A percentile compares a stretch with the other conserved stretches of the same genome.
Evolutionary conservation across 2,888 invertebrate genomes (phyloP).

Genomic region (Rhorus exstirpatorius): DNA sequence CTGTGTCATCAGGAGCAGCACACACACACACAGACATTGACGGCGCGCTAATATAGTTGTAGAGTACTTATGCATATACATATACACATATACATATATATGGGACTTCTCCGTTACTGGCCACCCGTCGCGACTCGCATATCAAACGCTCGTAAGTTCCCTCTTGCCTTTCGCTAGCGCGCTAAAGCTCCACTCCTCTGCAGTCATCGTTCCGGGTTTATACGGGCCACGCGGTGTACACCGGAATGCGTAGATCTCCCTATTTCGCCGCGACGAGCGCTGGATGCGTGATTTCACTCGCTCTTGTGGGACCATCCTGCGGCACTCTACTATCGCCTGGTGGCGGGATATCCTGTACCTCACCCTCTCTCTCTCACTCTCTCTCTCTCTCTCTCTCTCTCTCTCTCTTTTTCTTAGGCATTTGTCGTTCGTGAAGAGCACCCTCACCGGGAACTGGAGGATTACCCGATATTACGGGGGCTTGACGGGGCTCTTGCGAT

Average conservation of each 20-base stretch:
- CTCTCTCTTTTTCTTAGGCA: constrained; percentile 66
- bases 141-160: constrained; percentile 78
- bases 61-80: not conserved
- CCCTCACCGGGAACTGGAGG: constrained; percentile 73
- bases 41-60: not conserved
- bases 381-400: constrained; percentile 69
- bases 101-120: constrained; percentile 59
- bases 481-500: constrained; percentile 75
- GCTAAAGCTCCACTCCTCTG: constrained; percentile 26
- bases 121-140: constrained; percentile 80
- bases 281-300: constrained; percentile 27
- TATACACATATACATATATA: constrained; percentile 9
- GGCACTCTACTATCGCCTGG: constrained; percentile 14
- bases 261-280: constrained; percentile 37
- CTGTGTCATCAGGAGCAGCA: constrained; percentile 34
- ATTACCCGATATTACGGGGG: constrained; percentile 83
- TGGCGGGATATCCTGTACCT: not conserved
- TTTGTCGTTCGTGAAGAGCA: constrained; percentile 61
- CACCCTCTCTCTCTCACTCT: constrained; percentile 64
- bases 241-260: constrained; percentile 32
- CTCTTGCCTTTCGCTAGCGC: constrained; percentile 54
- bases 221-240: constrained; percentile 33
- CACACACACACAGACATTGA: constrained; percentile 8
- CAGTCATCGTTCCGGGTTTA: constrained; percentile 47
- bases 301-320: constrained; percentile 29